These are phyloP conservation scores for Apamea crenata DNA, from an alignment of 2,888 invertebrate species.

Conservation along the genomic window DNA sequence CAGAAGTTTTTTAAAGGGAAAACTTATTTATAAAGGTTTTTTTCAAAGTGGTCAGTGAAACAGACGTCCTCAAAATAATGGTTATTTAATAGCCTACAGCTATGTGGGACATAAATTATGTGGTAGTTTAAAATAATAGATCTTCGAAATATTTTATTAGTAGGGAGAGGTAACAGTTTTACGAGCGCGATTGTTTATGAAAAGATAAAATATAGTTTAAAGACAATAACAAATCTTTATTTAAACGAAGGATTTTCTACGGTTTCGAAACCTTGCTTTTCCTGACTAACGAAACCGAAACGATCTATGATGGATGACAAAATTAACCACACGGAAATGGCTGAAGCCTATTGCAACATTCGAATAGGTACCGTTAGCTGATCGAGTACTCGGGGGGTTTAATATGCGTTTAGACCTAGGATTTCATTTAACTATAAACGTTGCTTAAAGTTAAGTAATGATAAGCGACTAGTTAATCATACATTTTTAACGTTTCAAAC, in stretches of 20 bases:
- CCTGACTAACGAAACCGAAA: not conserved
- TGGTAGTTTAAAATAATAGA: constrained; percentile 15
- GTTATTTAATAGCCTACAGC: constrained; percentile 34
- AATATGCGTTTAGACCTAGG: not conserved
- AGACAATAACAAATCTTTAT: constrained; percentile 18
- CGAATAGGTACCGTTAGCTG: not conserved
- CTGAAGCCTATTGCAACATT: not conserved
- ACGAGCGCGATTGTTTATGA: constrained; percentile 40
- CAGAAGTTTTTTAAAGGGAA: not conserved
- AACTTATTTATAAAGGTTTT: constrained; percentile 29
- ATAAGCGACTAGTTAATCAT: no score
- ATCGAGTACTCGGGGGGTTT: not conserved
- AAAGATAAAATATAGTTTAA: constrained; percentile 7
- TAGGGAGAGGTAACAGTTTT: constrained; percentile 17
- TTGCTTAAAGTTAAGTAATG: no score
- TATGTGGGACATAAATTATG: constrained; percentile 23
- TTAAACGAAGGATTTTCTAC: not conserved
- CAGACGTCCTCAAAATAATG: constrained; percentile 47
- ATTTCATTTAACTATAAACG: no score
- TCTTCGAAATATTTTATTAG: constrained; percentile 22
- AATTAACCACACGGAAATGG: not conserved
- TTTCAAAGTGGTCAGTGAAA: constrained; percentile 33
- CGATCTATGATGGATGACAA: not conserved
- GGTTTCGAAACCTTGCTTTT: constrained; percentile 15
- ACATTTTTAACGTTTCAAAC: no score